These are phyloP conservation scores for Acanthoscelides obtectus DNA, from an alignment of 2,888 invertebrate genomes.

Conservation along the genomic window DNA sequence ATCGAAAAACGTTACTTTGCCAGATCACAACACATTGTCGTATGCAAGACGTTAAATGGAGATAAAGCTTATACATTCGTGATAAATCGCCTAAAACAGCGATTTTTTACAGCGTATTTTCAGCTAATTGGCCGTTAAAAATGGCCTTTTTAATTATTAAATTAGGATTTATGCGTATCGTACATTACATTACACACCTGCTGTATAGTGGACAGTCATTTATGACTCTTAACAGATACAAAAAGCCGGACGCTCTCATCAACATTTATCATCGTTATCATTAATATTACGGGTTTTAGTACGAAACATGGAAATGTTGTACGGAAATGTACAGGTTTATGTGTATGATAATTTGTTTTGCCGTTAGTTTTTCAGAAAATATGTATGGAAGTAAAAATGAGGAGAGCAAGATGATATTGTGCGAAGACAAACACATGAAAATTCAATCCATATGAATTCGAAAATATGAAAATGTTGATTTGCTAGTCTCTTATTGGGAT, in stretches of 20 bases:
- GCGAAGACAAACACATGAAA: too few relatives aligned
- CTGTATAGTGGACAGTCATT: neutral
- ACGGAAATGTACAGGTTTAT: neutral
- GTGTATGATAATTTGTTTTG: too few relatives aligned
- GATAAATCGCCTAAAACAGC: neutral
- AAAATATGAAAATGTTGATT: too few relatives aligned
- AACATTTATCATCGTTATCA: neutral
- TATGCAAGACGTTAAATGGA: too few relatives aligned
- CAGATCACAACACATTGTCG: too few relatives aligned
- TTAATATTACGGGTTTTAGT: neutral
- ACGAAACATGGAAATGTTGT: neutral
- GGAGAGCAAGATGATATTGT: too few relatives aligned
- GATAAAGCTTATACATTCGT: neutral
- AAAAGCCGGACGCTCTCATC: neutral
- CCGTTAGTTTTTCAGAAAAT: too few relatives aligned
- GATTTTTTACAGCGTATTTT: neutral
- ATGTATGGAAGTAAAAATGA: too few relatives aligned
- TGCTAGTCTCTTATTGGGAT: too few relatives aligned
- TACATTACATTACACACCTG: neutral
- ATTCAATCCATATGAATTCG: too few relatives aligned
- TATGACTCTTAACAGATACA: neutral
- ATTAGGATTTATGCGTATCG: neutral
- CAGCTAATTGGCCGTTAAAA: neutral
- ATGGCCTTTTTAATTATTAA: neutral
- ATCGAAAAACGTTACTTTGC: too few relatives aligned